Conservation (phyloP, 2,113 vertebrate genomes). For the Chaetura pelagica region DNA sequence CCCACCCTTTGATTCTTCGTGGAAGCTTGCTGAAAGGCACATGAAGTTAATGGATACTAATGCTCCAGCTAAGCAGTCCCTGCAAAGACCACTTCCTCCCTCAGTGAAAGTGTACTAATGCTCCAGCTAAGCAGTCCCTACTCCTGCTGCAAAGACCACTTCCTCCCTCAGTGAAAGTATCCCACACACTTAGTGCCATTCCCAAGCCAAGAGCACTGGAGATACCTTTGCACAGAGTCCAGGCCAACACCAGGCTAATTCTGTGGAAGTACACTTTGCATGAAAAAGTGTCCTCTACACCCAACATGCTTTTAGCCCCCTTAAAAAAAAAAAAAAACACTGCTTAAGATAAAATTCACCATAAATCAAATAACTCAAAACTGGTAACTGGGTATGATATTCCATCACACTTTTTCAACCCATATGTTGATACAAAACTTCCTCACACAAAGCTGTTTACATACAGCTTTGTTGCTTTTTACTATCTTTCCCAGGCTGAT, state of each 20-base stretch:
- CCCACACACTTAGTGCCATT: accelerated
- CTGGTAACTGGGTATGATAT: background rate
- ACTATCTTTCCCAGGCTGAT: background rate
- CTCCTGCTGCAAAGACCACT: background rate
- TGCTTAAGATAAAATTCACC: background rate
- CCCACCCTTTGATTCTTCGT: background rate
- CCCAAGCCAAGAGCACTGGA: background rate
- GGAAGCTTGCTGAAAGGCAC: background rate
- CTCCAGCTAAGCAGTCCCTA: background rate
- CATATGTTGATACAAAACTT: background rate
- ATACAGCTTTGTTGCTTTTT: background rate
- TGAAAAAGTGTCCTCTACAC: background rate
- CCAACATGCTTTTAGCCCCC: background rate
- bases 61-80: background rate
- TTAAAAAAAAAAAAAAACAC: background rate
- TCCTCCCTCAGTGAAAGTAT: background rate
- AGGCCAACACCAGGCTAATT: background rate
- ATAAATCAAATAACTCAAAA: background rate
- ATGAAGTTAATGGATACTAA: background rate
- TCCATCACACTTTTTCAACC: background rate
- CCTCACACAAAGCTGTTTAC: background rate
- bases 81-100: background rate
- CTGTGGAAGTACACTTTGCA: background rate
- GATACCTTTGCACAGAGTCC: background rate
- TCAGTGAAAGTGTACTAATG: background rate